phyloP scores from a whole-genome alignment of 2,113 vertebrate species.

The Physeter macrocephalus region DNA sequence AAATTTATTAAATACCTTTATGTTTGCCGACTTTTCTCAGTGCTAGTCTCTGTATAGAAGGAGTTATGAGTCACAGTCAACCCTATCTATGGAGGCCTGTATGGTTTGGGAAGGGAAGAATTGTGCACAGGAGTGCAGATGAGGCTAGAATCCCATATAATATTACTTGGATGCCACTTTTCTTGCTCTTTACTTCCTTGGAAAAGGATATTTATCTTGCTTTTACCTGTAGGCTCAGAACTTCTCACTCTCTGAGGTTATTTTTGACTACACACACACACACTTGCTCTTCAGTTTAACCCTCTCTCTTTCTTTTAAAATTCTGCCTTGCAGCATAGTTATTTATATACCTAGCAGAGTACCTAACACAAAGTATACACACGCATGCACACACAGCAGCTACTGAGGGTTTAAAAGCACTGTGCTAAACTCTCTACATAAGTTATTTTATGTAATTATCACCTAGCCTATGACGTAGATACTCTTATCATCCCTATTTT shows the following conservation, averaged over 20 bases:
- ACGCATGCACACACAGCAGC: not conserved
- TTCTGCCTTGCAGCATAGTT: not conserved
- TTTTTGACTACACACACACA: not conserved
- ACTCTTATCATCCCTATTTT: not conserved
- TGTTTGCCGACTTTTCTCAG: not conserved
- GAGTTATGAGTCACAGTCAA: not conserved
- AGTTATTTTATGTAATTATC: not conserved
- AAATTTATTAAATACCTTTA: slow-evolving; percentile 24
- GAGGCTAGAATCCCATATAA: not conserved
- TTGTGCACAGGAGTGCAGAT: not conserved
- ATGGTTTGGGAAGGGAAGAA: not conserved
- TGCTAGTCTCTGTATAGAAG: not conserved
- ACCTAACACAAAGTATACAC: not conserved
- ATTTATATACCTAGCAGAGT: not conserved
- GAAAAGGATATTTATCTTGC: not conserved
- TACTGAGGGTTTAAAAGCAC: not conserved
- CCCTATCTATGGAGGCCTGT: not conserved
- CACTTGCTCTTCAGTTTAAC: not conserved
- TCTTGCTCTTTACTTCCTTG: not conserved
- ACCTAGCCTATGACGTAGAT: not conserved
- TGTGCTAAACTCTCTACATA: not conserved
- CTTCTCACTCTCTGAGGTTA: not conserved
- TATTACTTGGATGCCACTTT: not conserved
- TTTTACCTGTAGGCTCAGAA: not conserved
- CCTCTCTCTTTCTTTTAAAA: not conserved